Base-by-base conservation (phyloP, 2,113 vertebrate species). In the Coreoperca whiteheadi region DNA sequence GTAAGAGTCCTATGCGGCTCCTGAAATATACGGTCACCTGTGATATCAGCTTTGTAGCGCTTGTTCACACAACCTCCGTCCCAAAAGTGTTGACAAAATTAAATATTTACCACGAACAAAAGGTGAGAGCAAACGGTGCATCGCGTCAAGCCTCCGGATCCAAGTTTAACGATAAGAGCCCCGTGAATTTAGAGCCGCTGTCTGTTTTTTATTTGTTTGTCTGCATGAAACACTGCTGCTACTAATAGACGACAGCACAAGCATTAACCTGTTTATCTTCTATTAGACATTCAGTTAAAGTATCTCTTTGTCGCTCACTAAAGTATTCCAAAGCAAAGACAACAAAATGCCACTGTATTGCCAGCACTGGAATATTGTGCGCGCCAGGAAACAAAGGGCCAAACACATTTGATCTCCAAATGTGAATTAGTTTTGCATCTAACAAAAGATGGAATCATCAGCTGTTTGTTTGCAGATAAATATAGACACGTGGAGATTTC, bases 1-100 rank as follows among this genome's bases (percentile, higher is more conserved):
- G 15, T 20, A 73, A 69, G 50, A 81, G 43, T 57, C 25, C 46
- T 46, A 1, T 5, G 23, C 75, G 75, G 65, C 65, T 73, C 54
- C 70, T 18, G 60, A 87, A 89, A 79, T 53, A 61, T 7, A 43
- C 61, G 37, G 74, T 87, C 90, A 89, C 86, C 85, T 85, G 79
- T 57, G 68, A 73, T 86, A 77, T 89, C 84, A 75, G 77, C 85
- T 87, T 79, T 79, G 57, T 77, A 78, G 79, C 68, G 39, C 30
- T 72, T 51, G 53, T 51, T 86, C 20, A 57, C 54, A 51, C 46
- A 14, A 74, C 85, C 79, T 79, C 64, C 43, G 67, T 85, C 79
- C 60, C 79, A 34, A 54, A 70, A 77, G 77, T 41, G 60, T 66
- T 56, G 34, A 28, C 18, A n/a, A 66, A n/a, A 84, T 81, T 43